Percentiles rank a stretch among this genome's conserved stretches.
Evolutionary conservation across 1,140 invertebrate species (phyloP).

Genomic region (Lordiphosa mommai): DNA sequence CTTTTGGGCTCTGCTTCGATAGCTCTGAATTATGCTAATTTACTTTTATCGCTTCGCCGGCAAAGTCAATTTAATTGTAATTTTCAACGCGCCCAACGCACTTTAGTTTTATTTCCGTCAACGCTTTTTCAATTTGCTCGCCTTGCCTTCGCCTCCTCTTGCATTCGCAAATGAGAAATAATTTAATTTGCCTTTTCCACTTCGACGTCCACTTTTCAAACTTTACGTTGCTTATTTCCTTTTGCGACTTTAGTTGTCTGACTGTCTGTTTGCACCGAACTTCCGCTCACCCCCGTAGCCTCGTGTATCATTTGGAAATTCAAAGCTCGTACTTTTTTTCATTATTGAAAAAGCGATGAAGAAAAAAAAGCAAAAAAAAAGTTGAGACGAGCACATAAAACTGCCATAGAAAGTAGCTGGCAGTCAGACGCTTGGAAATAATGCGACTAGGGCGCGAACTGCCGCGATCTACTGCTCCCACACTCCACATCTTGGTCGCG

Average conservation of each 20-base stretch:
- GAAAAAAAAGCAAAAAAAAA: conserved; percentile 10
- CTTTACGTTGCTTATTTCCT: conserved; percentile 59
- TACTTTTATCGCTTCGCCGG: conserved; percentile 67
- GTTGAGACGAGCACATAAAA: conserved; percentile 48
- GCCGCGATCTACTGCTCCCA: conserved; percentile 24
- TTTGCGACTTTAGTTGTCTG: conserved; percentile 45
- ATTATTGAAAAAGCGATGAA: conserved; percentile 52
- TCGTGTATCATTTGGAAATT: conserved; percentile 63
- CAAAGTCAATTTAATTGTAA: conserved; percentile 76
- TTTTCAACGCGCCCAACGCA: conserved; percentile 58
- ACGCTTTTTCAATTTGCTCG: conserved; percentile 54
- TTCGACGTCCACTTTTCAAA: conserved; percentile 69
- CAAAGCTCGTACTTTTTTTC: conserved; percentile 63
- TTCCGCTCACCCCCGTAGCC: neutral
- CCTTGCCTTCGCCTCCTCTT: neutral
- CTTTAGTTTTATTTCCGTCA: conserved; percentile 65
- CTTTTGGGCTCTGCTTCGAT: conserved; percentile 30
- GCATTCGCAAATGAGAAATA: conserved; percentile 64
- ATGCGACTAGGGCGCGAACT: conserved; percentile 50
- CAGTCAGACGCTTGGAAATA: conserved; percentile 37
- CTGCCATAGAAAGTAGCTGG: conserved; percentile 55
- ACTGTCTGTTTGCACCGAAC: conserved; percentile 18
- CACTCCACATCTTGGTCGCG: conserved; percentile 2
- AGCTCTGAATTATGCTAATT: conserved; percentile 71
- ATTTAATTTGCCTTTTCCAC: conserved; percentile 73